Evolutionary conservation across 2,113 vertebrate species (phyloP), one percentile per base, ranked within the genome.

Genomic region (Lepus americanus): DNA sequence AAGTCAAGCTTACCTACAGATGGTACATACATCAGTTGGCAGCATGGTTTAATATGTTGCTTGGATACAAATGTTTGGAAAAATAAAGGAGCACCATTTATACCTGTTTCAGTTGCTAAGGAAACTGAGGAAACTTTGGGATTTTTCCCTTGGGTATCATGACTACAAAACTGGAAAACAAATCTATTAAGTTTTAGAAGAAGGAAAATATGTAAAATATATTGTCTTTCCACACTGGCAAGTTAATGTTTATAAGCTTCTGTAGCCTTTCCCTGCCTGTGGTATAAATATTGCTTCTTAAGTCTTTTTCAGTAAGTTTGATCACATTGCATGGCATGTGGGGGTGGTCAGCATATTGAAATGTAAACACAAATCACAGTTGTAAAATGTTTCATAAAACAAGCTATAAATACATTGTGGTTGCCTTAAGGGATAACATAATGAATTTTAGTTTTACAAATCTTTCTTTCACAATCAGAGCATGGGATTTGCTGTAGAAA

Each of bases 71-170:
- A 86, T 98, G 96, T 97, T 96, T 93, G 95, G 93, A 97, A 25
- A 44, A 59, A 22, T 90, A 95, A 61, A 93, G 93, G 74, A 83
- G 67, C 73, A 97, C 82, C 97, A 96, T 97, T 97, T 96, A 97
- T 97, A 98, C 95, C 96, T 97, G 94, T 92, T 96, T 97, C 89
- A 92, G 98, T 98, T 98, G 97, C 98, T 98, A 98, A 95, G 98
- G 97, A 97, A 98, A 98, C 97, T 93, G 12, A 93, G 80, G 96
- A 86, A 2, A 22, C 97, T 94, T 97, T 88, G 76, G 92, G 66
- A 89, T 97, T 97, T 97, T 97, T 97, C 76, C 97, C 96, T 97
- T 93, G 96, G 94, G 95, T 90, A 74, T 94, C 80, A 59, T 80
- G 95, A 89, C 17, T 81, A 79, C 23, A 86, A 49, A 44, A 81